A percentile compares a stretch with the other conserved stretches of the same genome.
phyloP scores from a whole-genome alignment of 1,140 invertebrate genomes.

The Psilanteris sp. region DNA sequence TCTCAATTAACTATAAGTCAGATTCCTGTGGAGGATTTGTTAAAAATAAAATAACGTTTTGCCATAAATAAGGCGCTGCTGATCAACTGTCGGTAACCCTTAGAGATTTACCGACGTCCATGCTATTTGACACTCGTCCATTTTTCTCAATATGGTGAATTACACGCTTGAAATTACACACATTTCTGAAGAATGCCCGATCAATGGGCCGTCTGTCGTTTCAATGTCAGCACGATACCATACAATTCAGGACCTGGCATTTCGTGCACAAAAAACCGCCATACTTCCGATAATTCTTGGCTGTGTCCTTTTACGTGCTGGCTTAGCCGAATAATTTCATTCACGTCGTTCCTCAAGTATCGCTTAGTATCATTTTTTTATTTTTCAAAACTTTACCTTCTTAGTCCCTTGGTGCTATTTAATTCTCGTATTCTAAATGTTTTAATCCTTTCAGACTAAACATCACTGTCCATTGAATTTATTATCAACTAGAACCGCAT shows the following conservation, averaged over 20 bases:
- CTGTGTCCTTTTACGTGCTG: conserved; percentile 9
- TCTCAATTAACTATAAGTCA: too few species aligned
- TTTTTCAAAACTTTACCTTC: too few species aligned
- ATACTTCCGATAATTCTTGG: conserved; percentile 9
- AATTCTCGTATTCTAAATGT: too few species aligned
- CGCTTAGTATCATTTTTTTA: too few species aligned
- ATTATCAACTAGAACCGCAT: too few species aligned
- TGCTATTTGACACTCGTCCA: conserved; percentile 6
- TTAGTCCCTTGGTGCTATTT: too few species aligned
- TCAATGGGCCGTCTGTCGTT: conserved; percentile 12
- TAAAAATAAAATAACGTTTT: too few species aligned
- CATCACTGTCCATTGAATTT: too few species aligned
- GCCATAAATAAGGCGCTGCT: too few species aligned
- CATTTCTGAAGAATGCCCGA: conserved; percentile 12
- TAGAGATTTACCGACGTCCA: conserved; percentile 12
- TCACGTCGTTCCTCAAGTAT: conserved; percentile 9
- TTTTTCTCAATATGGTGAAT: conserved; percentile 14
- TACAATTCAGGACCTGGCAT: conserved; percentile 25
- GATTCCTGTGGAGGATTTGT: too few species aligned
- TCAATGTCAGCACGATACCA: conserved; percentile 21
- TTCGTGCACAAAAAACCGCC: conserved; percentile 24
- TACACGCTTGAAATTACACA: conserved; percentile 13
- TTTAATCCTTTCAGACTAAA: too few species aligned
- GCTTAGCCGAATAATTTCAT: conserved; percentile 24
- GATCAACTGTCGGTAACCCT: conserved; percentile 17